Conservation (phyloP, 2,113 vertebrate species). For the Hiodon tergisus region DNA sequence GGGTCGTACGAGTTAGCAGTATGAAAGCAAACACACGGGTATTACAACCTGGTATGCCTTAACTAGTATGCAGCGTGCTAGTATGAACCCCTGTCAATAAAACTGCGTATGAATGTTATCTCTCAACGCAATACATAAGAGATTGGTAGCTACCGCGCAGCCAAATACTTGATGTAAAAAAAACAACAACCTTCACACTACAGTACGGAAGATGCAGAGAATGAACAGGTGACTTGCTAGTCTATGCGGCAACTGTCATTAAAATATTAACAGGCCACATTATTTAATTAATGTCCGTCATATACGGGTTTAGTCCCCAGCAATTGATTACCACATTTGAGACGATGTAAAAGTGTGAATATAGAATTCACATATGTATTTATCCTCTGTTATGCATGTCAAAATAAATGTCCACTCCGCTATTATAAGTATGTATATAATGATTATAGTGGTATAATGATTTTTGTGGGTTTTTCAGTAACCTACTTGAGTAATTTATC, state of each 20-base stretch:
- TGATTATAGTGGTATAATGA: too few relatives aligned
- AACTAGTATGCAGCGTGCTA: conserved; percentile 12
- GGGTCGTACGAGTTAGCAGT: neutral
- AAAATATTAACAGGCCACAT: neutral
- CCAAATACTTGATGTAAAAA: neutral
- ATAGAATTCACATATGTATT: too few relatives aligned
- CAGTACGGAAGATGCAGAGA: conserved; percentile 1
- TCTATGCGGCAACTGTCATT: conserved; percentile 6
- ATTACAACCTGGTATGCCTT: neutral
- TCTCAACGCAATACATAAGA: neutral
- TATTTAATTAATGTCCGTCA: neutral
- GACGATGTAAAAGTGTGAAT: too few relatives aligned
- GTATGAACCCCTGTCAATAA: neutral
- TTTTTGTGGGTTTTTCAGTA: too few relatives aligned
- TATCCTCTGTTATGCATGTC: too few relatives aligned
- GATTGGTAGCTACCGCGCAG: neutral
- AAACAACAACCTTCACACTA: neutral
- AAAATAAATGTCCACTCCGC: too few relatives aligned
- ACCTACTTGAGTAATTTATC: too few relatives aligned
- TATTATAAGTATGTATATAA: too few relatives aligned
- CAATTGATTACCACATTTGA: too few relatives aligned
- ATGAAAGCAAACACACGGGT: conserved; percentile 3
- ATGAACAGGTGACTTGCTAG: conserved; percentile 6
- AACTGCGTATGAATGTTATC: neutral
- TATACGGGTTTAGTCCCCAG: too few relatives aligned